Evolutionary conservation across 2,797 vertebrate genomes (phyloP), one percentile per base, ranked within the genome.

Genomic region (Xiphorhynchus erythropygius): DNA sequence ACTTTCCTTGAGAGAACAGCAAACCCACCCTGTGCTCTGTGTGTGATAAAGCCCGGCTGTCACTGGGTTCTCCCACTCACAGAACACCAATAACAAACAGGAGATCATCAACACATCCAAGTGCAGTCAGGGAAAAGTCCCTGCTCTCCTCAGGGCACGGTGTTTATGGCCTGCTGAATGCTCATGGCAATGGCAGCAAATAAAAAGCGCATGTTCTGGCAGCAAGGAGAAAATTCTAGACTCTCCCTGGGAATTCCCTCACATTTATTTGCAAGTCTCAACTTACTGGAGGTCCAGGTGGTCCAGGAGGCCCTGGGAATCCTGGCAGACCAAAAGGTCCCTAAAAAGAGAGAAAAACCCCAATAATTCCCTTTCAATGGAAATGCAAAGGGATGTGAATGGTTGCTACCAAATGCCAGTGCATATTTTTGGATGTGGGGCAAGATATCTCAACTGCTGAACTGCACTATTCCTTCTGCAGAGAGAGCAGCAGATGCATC

Each of bases 201-300:
- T 27, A 19, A 79, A 74, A 83, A 3, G 3, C 0, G 8, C n/a
- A 35, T 0, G 0, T 56, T 77, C 60, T 18, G 33, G 33, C 64
- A 84, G 64, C 32, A 53, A 55, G 56, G 70, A 53, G 59, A 77
- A 80, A 70, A 71, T 24, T 41, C 39, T 47, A 18, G 47, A 25
- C 3, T 59, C 16, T 7, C 12, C 27, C 3, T 0, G 2, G 52
- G 44, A 79, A 71, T 88, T 70, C 76, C 73, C 52, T 84, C 13
- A 35, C 8, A 2, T 67, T 73, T 76, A 33, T 67, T 88, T 46
- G 16, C 17, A 60, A 53, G 13, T 53, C 18, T 46, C 27, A 80
- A 98, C 99, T 98, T 98, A 99, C 99, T 2, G 99, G 98, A 77
- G 97, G 99, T 84, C 99, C 99, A 1, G 99, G 99, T 68, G 98